Conservation (phyloP, 2,888 invertebrate species). For the Caradrina kadenii region DNA sequence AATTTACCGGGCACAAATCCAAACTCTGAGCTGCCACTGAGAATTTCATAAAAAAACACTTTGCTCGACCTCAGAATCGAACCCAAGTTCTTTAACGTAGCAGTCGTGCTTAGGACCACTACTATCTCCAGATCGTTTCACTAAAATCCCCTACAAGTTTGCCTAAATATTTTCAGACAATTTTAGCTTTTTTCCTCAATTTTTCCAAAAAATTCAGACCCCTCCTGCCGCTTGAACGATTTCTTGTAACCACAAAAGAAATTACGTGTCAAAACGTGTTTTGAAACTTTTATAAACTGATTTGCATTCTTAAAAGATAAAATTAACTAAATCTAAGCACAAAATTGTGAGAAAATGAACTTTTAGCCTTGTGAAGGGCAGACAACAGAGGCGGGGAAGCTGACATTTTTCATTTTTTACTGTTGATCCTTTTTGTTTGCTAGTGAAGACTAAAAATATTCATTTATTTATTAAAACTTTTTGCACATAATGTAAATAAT, state of each 20-base stretch:
- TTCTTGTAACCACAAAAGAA: slow-evolving; percentile 56
- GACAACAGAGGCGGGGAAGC: not conserved
- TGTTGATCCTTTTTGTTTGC: not conserved
- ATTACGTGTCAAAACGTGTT: slow-evolving; percentile 62
- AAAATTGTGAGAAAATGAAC: slow-evolving; percentile 48
- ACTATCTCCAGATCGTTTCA: slow-evolving; percentile 47
- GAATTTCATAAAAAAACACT: no score
- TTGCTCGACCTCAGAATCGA: no score
- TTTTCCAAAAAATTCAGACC: slow-evolving; percentile 29
- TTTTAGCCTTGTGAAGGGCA: slow-evolving; percentile 24
- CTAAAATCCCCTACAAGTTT: slow-evolving; percentile 31
- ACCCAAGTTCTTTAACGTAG: no score
- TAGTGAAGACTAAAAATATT: not conserved
- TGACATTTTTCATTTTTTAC: not conserved
- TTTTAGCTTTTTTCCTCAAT: slow-evolving; percentile 34
- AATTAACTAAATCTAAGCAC: slow-evolving; percentile 53
- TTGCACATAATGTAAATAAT: no score
- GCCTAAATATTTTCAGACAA: slow-evolving; percentile 50
- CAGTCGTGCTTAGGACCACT: no score
- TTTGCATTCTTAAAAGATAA: slow-evolving; percentile 54
- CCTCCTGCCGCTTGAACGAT: slow-evolving; percentile 24
- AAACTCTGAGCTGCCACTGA: no score
- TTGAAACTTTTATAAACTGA: slow-evolving; percentile 57
- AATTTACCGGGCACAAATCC: no score
- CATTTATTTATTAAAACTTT: no score